Percentiles rank a stretch among this genome's conserved stretches.
Evolutionary conservation across 1,140 invertebrate genomes (phyloP).

Genomic region (Aphis gossypii): DNA sequence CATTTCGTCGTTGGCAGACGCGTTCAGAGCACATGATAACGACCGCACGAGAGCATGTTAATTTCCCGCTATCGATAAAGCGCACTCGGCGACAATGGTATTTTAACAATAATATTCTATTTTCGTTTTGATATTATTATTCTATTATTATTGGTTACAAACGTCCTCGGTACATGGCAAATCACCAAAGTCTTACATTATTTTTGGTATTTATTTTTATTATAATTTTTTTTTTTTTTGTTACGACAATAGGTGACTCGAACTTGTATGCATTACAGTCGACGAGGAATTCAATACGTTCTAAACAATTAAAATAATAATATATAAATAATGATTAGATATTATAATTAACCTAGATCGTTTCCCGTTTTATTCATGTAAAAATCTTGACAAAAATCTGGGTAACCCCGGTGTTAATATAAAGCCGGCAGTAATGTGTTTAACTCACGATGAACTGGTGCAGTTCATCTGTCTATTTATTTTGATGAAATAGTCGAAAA

Average conservation of each 20-base stretch:
- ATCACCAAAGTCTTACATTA: neutral
- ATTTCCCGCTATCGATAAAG: neutral
- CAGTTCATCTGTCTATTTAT: conserved; percentile 36
- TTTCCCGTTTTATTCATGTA: neutral
- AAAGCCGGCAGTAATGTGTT: neutral
- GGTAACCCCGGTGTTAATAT: neutral
- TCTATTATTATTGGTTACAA: neutral
- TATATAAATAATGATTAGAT: neutral
- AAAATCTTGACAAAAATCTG: neutral
- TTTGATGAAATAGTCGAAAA: conserved; percentile 47
- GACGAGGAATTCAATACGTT: neutral
- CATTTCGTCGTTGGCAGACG: neutral
- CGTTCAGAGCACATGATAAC: neutral
- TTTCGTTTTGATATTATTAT: neutral
- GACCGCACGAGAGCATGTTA: neutral
- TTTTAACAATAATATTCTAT: neutral
- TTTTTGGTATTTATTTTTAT: neutral
- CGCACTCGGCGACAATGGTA: neutral
- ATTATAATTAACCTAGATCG: neutral
- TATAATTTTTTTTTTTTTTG: neutral
- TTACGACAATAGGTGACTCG: neutral
- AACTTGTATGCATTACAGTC: neutral
- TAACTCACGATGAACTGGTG: neutral
- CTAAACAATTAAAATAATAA: neutral
- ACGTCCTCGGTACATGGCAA: neutral